Evolutionary conservation across 2,888 invertebrate species (phyloP).

Genomic region (Dynastes tityus): DNA sequence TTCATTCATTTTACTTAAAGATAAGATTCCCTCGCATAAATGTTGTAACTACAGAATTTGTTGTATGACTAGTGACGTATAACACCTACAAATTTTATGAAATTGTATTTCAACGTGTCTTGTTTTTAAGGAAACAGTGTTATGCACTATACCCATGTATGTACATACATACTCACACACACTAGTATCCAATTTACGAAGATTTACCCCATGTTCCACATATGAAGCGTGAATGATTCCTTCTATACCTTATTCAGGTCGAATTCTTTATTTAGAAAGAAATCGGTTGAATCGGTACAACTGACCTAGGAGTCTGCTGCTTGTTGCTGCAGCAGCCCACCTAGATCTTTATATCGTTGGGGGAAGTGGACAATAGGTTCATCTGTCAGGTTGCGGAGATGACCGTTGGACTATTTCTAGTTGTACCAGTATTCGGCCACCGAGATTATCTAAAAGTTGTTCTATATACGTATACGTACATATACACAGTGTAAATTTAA

Average conservation of each 20-base stretch:
- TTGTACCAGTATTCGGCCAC: conserved; percentile 54
- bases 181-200: conserved; percentile 7
- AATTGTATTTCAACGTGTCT: no score
- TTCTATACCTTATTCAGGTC: conserved; percentile 55
- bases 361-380: conserved; percentile 59
- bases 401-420: conserved; percentile 59
- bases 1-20: no score
- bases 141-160: not conserved
- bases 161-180: not conserved
- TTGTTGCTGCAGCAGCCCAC: conserved; percentile 55
- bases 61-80: no score
- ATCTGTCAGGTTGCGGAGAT: conserved; percentile 58
- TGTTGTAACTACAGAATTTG: no score
- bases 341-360: conserved; percentile 59
- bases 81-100: no score
- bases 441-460: conserved; percentile 45
- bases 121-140: no score
- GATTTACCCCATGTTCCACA: conserved; percentile 48
- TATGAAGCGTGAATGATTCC: conserved; percentile 59
- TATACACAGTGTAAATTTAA: conserved; percentile 11
- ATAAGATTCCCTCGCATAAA: no score
- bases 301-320: conserved; percentile 57
- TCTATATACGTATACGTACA: conserved; percentile 14
- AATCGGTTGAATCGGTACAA: conserved; percentile 57
- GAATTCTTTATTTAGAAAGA: conserved; percentile 57